phyloP scores from a whole-genome alignment of 1,140 invertebrate species.

The Drosophila tsacasi region DNA sequence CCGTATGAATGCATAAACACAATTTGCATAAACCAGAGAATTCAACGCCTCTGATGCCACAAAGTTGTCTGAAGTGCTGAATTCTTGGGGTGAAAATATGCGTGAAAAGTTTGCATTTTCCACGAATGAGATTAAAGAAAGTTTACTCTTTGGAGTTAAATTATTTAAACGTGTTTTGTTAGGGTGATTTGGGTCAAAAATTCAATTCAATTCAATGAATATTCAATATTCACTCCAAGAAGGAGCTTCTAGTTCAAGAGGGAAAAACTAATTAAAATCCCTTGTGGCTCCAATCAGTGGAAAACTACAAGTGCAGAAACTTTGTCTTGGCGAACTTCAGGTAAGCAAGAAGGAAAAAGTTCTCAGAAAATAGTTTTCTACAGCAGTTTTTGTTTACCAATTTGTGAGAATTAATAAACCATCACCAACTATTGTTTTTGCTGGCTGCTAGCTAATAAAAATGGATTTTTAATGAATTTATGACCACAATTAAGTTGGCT shows the following conservation, averaged over 20 bases:
- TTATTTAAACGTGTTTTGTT: background rate
- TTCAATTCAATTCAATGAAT: background rate
- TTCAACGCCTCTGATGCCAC: constrained; percentile 19
- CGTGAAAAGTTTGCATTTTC: constrained; percentile 3
- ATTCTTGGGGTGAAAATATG: background rate
- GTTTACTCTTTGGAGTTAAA: background rate
- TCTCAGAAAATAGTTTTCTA: constrained; percentile 21
- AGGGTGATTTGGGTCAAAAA: too few species aligned
- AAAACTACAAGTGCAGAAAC: constrained; percentile 4
- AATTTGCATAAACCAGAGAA: constrained; percentile 36
- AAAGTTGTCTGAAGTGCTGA: constrained; percentile 15
- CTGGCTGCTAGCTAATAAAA: constrained; percentile 35
- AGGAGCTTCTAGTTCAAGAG: background rate
- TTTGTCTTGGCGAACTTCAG: constrained; percentile 23
- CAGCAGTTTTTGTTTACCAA: constrained; percentile 7
- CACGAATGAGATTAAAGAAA: background rate
- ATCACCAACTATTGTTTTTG: background rate
- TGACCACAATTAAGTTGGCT: constrained; percentile 9
- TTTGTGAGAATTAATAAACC: constrained; percentile 11
- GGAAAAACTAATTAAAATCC: constrained; percentile 13
- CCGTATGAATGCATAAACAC: constrained; percentile 44
- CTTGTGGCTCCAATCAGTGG: background rate
- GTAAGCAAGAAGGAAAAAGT: constrained; percentile 18
- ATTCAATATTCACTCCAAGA: background rate
- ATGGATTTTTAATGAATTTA: constrained; percentile 69